Conservation (phyloP, 2,797 vertebrate genomes). For the Coccyzus lansbergi region DNA sequence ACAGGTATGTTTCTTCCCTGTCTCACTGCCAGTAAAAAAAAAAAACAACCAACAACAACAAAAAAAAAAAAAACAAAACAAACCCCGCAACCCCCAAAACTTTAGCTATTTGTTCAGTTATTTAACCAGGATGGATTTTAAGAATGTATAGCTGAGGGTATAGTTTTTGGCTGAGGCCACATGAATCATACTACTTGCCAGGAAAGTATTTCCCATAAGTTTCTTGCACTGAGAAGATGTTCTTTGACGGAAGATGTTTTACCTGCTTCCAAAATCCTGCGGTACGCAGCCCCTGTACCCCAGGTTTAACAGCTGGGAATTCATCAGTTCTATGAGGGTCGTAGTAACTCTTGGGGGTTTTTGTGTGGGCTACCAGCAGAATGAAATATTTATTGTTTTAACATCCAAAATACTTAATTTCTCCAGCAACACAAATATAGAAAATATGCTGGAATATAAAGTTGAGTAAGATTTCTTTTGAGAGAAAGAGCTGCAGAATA, state of each 20-base stretch:
- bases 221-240: background rate
- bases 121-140: background rate
- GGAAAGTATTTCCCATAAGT: background rate
- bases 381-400: background rate
- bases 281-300: too few species aligned
- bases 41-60: too few species aligned
- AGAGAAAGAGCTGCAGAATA: background rate
- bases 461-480: background rate
- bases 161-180: background rate
- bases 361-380: background rate
- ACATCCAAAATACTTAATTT: background rate
- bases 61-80: too few species aligned
- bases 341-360: background rate
- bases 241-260: background rate
- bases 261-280: background rate
- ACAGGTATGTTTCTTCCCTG: background rate
- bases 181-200: background rate
- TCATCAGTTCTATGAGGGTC: accelerated
- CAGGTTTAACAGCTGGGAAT: background rate
- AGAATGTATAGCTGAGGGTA: background rate
- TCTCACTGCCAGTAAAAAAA: background rate
- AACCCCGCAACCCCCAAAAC: too few species aligned
- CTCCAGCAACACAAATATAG: background rate
- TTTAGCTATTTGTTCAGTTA: background rate
- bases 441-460: background rate